These are phyloP conservation scores for Chanos chanos DNA, from an alignment of 2,797 vertebrate species.

Conservation along the genomic window DNA sequence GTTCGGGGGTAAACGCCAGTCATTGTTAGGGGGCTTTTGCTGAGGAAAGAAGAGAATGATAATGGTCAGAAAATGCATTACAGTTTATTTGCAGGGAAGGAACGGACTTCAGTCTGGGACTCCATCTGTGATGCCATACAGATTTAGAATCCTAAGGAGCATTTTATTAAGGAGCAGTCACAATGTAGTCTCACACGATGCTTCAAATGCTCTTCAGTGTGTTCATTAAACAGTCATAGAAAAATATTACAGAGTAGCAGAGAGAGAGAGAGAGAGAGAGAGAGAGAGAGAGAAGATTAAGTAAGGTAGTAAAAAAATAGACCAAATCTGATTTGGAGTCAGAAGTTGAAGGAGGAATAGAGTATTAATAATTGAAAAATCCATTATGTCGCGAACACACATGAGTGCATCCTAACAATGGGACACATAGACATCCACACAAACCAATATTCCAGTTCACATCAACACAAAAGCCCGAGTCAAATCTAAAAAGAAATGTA, in stretches of 20 bases:
- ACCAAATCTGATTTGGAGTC: not conserved
- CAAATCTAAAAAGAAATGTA: too few relatives aligned
- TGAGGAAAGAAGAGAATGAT: slow-evolving; percentile 14
- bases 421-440: slow-evolving; percentile 2
- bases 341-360: not conserved
- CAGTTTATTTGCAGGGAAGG: not conserved
- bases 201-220: too few relatives aligned
- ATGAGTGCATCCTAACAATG: slow-evolving; percentile 13
- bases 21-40: slow-evolving; percentile 84
- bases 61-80: not conserved
- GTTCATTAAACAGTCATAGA: too few relatives aligned
- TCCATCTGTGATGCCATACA: not conserved
- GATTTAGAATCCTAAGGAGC: slow-evolving; percentile 1
- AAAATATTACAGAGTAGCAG: not conserved
- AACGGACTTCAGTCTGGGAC: not conserved
- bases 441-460: slow-evolving; percentile 9
- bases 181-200: not conserved
- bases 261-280: not conserved
- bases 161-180: not conserved
- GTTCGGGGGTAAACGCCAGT: slow-evolving; percentile 84
- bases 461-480: too few relatives aligned
- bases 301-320: not conserved
- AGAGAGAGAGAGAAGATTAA: not conserved
- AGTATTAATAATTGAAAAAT: slow-evolving; percentile 41
- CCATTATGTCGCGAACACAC: slow-evolving; percentile 26